A percentile compares a stretch with the other conserved stretches of the same genome.
Conservation (phyloP, 2,113 vertebrate species). For the Gyps fulvus region DNA sequence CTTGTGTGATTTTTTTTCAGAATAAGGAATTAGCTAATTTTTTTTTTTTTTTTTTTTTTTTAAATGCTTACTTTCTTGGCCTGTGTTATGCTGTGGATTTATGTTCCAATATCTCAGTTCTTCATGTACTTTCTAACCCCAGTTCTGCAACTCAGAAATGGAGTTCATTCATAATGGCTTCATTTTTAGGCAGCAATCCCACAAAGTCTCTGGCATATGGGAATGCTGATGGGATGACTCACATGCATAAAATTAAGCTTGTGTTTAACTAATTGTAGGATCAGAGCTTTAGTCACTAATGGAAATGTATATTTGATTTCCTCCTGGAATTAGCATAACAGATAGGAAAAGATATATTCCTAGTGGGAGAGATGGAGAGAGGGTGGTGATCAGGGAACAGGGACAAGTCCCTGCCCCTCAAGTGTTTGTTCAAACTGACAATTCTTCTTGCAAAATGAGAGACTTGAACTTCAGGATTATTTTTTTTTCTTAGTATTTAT, state of each 20-base stretch:
- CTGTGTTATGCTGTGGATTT: not conserved
- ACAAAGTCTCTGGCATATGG: slow-evolving; percentile 5
- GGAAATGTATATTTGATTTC: slow-evolving; percentile 10
- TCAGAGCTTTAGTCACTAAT: not conserved
- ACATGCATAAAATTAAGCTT: slow-evolving; percentile 13
- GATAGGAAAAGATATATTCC: not conserved
- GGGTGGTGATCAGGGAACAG: not conserved
- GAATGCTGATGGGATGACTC: slow-evolving; percentile 12
- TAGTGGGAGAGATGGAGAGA: not conserved
- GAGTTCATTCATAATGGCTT: slow-evolving; percentile 22
- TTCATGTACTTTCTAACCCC: not conserved
- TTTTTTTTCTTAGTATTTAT: not conserved
- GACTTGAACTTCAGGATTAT: not conserved
- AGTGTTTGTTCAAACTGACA: not conserved
- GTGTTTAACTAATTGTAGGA: slow-evolving; percentile 16
- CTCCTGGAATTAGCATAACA: not conserved
- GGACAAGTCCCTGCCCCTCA: not conserved
- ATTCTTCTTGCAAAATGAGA: not conserved
- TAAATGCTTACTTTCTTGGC: not conserved
- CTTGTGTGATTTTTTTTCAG: not conserved
- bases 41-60: no score
- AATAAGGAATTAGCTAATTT: not conserved
- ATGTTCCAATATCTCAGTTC: not conserved
- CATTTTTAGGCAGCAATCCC: not conserved
- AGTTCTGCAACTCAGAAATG: not conserved